Conservation (phyloP, 1,140 invertebrate genomes). For the Dinothrombium tinctorium region DNA sequence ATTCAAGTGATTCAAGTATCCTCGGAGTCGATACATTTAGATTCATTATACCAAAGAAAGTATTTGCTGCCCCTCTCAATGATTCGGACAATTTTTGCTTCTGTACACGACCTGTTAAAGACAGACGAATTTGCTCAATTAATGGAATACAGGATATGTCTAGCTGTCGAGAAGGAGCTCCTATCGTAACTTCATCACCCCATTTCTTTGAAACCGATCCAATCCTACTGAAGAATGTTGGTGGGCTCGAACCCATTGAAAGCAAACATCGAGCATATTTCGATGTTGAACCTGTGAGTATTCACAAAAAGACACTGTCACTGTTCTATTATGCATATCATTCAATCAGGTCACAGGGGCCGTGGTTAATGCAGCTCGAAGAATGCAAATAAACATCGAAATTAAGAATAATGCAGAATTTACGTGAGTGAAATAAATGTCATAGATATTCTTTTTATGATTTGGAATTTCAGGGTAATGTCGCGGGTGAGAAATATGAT, state of each 20-base stretch:
- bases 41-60: too few species aligned
- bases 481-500: neutral
- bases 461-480: neutral
- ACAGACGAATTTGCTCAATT: too few species aligned
- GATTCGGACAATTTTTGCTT: too few species aligned
- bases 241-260: slow-evolving; percentile 15
- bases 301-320: neutral
- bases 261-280: slow-evolving; percentile 19
- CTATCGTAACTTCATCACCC: slow-evolving; percentile 43
- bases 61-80: too few species aligned
- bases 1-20: too few species aligned
- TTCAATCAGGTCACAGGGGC: neutral
- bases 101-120: too few species aligned
- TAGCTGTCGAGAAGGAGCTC: slow-evolving; percentile 32
- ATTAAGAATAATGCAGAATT: neutral
- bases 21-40: too few species aligned
- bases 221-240: slow-evolving; percentile 30
- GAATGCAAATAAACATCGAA: slow-evolving; percentile 4
- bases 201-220: slow-evolving; percentile 54
- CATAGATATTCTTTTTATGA: neutral
- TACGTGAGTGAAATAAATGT: neutral
- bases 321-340: neutral
- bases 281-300: slow-evolving; percentile 29
- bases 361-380: neutral
- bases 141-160: slow-evolving; percentile 37